Base-by-base conservation (phyloP, 2,888 invertebrate species). In the Scotopteryx bipunctaria region DNA sequence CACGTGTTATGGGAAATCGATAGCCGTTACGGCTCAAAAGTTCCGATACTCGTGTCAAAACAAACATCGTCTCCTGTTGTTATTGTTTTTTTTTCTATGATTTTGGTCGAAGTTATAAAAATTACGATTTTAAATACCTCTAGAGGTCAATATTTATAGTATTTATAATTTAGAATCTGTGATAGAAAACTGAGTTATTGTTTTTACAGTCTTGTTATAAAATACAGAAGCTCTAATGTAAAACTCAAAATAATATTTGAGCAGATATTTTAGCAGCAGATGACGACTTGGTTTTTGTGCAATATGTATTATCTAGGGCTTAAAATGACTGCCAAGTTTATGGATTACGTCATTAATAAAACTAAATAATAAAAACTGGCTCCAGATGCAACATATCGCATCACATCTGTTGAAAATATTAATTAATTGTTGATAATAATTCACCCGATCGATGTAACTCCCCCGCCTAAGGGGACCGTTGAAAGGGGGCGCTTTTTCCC, bases 401-500 rank as follows among this genome's bases (percentile, higher is more conserved):
- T 31, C 54, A 49, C 64, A 59, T 63, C 60, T 62, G 65, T 65
- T 57, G 29, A 57, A 48, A 46, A 55, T 46, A 55, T 64, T 69
- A 66, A 71, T 27, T 27, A 5, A 27, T n/a, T n/a, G n/a, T 73
- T 65, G 59, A 55, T 64, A 55, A 48, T 55, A 50, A 44, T 56
- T 57, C 16, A 50, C 59, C 51, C 64, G 58, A 66, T 65, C 61
- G 65, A 65, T 71, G 64, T 68, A 58, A 61, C 47, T 43, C 51
- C 58, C 60, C 51, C 54, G 35, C 16, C 36, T 44, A 15, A 27
- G n/a, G n/a, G n/a, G 44, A 27, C 54, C 45, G 72, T 78, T 78
- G 60, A 73, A 78, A 80, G 71, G 76, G 81, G 81, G 75, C 63
- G 63, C 79, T 69, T 71, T 71, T 71, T 63, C 58, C n/a, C 70